Evolutionary conservation across 1,140 invertebrate species (phyloP).

Genomic region (Pseudomyrmex gracilis): DNA sequence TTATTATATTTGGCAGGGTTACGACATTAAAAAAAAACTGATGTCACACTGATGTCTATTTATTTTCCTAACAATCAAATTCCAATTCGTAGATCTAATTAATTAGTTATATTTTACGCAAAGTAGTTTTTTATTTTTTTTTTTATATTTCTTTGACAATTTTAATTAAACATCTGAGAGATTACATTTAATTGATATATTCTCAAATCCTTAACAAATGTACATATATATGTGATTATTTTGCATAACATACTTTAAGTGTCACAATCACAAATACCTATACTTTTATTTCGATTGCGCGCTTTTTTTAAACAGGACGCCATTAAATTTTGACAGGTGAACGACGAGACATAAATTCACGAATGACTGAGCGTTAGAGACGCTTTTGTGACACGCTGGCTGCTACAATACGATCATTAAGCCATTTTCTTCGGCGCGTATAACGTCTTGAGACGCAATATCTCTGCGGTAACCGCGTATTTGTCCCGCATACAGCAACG

Average conservation of each 20-base stretch:
- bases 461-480: conserved; percentile 69
- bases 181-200: not conserved
- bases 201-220: not conserved
- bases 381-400: conserved; percentile 64
- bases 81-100: not conserved
- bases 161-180: too few species aligned
- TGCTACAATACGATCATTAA: conserved; percentile 75
- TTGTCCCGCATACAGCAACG: conserved; percentile 75
- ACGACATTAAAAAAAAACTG: conserved; percentile 82
- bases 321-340: not conserved
- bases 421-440: conserved; percentile 68
- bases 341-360: conserved; percentile 59
- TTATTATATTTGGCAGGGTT: conserved; percentile 86
- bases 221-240: not conserved
- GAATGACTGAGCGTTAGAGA: not conserved
- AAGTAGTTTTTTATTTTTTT: too few species aligned
- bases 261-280: conserved; percentile 31
- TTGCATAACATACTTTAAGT: not conserved
- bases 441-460: conserved; percentile 67
- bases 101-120: too few species aligned
- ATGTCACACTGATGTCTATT: not conserved
- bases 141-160: too few species aligned
- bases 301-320: not conserved
- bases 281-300: conserved; percentile 63
- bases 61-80: not conserved